phyloP scores from a whole-genome alignment of 2,113 vertebrate genomes.

The Sigmodon hispidus region DNA sequence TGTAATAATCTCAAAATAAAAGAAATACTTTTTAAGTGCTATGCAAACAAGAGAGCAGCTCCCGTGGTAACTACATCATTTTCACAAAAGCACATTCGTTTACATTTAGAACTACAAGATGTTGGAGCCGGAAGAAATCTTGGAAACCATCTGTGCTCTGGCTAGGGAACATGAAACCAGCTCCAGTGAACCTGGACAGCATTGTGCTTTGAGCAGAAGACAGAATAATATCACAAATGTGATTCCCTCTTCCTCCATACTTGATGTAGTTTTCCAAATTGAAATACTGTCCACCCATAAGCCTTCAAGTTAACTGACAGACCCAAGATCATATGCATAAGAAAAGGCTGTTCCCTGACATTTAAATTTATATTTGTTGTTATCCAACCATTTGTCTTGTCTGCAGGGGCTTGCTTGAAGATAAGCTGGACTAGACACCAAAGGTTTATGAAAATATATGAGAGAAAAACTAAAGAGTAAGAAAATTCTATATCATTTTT shows the following conservation, averaged over 20 bases:
- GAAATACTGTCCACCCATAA: slow-evolving; percentile 10
- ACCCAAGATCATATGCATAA: background rate
- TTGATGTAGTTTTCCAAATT: background rate
- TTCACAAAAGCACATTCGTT: slow-evolving; percentile 17
- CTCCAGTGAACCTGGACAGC: background rate
- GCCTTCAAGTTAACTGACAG: background rate
- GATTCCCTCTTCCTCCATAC: slow-evolving; percentile 18
- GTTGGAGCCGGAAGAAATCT: background rate
- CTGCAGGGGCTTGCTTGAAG: slow-evolving; percentile 52
- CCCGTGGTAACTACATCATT: background rate
- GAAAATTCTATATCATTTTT: slow-evolving; percentile 60
- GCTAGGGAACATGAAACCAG: background rate
- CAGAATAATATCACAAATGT: background rate
- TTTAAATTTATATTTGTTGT: slow-evolving; percentile 67
- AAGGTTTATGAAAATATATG: slow-evolving; percentile 59
- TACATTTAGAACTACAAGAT: slow-evolving; percentile 16
- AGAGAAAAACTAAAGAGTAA: slow-evolving; percentile 36
- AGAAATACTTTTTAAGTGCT: background rate
- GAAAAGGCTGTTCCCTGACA: slow-evolving; percentile 20
- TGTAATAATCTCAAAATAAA: background rate
- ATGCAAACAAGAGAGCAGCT: background rate
- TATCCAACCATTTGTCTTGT: slow-evolving; percentile 71
- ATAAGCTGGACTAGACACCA: slow-evolving; percentile 61
- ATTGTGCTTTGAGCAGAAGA: slow-evolving; percentile 39
- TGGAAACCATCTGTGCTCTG: slow-evolving; percentile 20